Base-by-base conservation (phyloP, 1,140 invertebrate genomes). In the Magallana gigas region DNA sequence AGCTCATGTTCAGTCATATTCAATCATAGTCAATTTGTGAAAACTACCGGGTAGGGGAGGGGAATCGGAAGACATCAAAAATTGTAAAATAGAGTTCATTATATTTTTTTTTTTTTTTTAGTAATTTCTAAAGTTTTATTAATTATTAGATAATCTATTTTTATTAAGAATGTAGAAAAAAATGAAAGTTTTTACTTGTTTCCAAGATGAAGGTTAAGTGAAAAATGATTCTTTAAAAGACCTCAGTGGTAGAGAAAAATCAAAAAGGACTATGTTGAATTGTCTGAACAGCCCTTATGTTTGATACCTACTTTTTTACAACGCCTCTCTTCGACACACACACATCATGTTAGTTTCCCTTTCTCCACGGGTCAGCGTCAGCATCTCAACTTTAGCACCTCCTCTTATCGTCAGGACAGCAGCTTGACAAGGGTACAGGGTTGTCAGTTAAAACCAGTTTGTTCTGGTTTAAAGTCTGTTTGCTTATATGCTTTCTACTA, bases 351-450 rank as follows among this genome's bases (percentile, higher is more conserved):
- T 76, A 76, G 68, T 29, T 76, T 76, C 23, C 68, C 68, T 29
- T 76, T 76, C 68, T 76, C 68, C 68, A 12, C 29, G 68, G 68
- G 68, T 76, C 68, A 76, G 68, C 68, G 36, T 76, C 68, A 76
- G 68, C 68, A 76, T 76, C 23, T 76, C 68, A 76, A 76, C 68
- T 76, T 29, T 76, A 76, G 23, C 23, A 48, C 36, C 36, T 29
- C 68, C 68, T 76, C 68, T 23, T 76, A 76, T 76, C 68, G 68
- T 76, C 68, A 29, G 68, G 68, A 76, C 23, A 12, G 18, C 68
- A 76, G 68, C 68, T 76, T 76, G 68, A 76, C 68, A 76, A 76
- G 23, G 68, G 68, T 76, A 76, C 68, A 76, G 68, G 68, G 68
- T 76, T 76, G 68, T 76, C 68, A 76, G 23, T 29, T 76, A 29